Conservation (phyloP, 2,113 vertebrate species). For the Pontoporia blainvillei region DNA sequence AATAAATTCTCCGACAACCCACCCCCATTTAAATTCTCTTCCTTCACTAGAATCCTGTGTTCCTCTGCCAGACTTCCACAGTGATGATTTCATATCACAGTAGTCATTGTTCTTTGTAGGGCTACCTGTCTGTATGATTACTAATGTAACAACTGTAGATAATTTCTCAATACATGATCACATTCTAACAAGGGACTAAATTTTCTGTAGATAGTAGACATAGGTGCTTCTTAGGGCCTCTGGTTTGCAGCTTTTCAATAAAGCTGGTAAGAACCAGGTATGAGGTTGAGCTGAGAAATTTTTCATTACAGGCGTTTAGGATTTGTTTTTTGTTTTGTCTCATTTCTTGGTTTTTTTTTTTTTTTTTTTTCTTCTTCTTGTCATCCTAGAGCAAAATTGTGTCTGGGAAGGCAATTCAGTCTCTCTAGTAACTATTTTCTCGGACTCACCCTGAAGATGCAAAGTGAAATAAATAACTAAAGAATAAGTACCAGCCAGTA, state of each 20-base stretch:
- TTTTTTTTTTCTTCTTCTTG: not conserved
- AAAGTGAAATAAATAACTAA: not conserved
- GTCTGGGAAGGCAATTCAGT: not conserved
- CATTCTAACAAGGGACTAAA: not conserved
- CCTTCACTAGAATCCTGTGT: not conserved
- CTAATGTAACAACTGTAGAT: not conserved
- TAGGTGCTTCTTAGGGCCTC: not conserved
- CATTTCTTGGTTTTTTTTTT: not conserved
- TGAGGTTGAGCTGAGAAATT: not conserved
- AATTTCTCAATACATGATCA: not conserved
- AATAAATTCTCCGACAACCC: not conserved
- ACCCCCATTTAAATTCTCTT: not conserved
- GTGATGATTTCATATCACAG: not conserved
- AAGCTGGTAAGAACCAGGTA: not conserved
- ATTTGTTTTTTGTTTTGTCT: not conserved
- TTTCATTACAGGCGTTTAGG: slow-evolving; percentile 18
- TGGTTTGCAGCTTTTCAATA: slow-evolving; percentile 44
- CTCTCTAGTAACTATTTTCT: not conserved
- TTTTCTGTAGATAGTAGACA: not conserved
- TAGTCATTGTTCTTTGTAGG: not conserved
- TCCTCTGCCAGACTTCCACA: not conserved
- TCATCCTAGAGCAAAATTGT: slow-evolving; percentile 2
- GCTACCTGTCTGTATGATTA: not conserved
- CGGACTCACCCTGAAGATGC: not conserved
- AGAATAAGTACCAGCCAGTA: not conserved